Evolutionary conservation across 1,140 invertebrate genomes (phyloP).

Genomic region (Planococcus citri): DNA sequence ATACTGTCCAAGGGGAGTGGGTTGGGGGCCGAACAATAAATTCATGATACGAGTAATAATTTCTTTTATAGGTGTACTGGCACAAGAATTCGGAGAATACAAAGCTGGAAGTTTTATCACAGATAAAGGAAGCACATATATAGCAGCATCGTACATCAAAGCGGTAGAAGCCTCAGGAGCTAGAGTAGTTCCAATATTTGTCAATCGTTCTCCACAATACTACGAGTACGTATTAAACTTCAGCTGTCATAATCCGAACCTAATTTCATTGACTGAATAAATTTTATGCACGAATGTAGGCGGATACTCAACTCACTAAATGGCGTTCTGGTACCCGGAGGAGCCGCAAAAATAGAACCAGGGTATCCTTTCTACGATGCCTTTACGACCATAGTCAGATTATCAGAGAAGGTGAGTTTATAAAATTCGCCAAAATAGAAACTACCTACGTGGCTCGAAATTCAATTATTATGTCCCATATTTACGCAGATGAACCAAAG

Average conservation of each 20-base stretch:
- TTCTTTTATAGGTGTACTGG: neutral
- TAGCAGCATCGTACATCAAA: conserved; percentile 77
- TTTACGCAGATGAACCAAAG: conserved; percentile 45
- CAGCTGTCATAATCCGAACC: too few species aligned
- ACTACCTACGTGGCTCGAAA: too few species aligned
- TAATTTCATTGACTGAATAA: neutral
- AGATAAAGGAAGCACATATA: conserved; percentile 43
- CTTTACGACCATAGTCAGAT: conserved; percentile 47
- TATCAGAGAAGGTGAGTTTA: conserved; percentile 28
- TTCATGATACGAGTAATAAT: too few species aligned
- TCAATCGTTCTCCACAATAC: conserved; percentile 25
- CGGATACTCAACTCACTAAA: conserved; percentile 26
- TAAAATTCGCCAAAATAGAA: neutral
- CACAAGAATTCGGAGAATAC: neutral
- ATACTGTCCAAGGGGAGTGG: too few species aligned
- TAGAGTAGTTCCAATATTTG: conserved; percentile 60
- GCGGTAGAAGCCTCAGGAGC: conserved; percentile 69
- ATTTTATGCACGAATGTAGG: conserved; percentile 22
- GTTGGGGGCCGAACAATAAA: too few species aligned
- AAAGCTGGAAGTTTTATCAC: neutral
- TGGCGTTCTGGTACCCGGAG: conserved; percentile 67
- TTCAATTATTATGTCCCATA: too few species aligned
- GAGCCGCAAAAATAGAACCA: conserved; percentile 49
- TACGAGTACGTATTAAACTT: conserved; percentile 26
- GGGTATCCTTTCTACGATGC: conserved; percentile 58